Percentiles rank a stretch among this genome's conserved stretches.
These are phyloP conservation scores for Hystrix cristata DNA, from an alignment of 2,113 vertebrate species.

Conservation along the genomic window DNA sequence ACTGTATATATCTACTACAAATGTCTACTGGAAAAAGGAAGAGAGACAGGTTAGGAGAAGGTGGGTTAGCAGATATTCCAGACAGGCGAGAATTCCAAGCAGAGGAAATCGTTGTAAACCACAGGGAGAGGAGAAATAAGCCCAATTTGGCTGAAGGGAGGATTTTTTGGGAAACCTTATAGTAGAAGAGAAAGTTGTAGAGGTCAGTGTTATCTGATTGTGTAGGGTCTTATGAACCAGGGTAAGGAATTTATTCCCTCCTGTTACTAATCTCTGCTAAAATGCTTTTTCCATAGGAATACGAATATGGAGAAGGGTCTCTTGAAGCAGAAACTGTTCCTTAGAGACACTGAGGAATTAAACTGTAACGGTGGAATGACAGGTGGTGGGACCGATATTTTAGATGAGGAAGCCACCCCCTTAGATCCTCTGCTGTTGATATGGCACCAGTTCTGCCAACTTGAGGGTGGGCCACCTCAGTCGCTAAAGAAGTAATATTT, in stretches of 20 bases:
- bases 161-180: not conserved
- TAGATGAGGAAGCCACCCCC: slow-evolving; percentile 14
- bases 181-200: not conserved
- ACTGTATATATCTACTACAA: not conserved
- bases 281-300: slow-evolving; percentile 27
- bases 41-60: not conserved
- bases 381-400: slow-evolving; percentile 57
- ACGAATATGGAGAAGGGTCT: not conserved
- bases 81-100: not conserved
- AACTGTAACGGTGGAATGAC: slow-evolving; percentile 35
- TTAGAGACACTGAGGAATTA: slow-evolving; percentile 58
- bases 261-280: slow-evolving; percentile 45
- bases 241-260: slow-evolving; percentile 45
- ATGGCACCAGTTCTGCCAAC: not conserved
- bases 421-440: slow-evolving; percentile 25
- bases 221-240: not conserved
- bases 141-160: not conserved
- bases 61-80: not conserved
- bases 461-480: slow-evolving; percentile 36
- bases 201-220: not conserved
- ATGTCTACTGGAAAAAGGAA: slow-evolving; percentile 21
- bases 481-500: slow-evolving; percentile 57
- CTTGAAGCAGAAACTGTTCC: slow-evolving; percentile 52
- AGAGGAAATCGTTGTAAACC: slow-evolving; percentile 5
- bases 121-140: not conserved